Conservation (phyloP, 2,888 invertebrate species). For the Myathropa florea region DNA sequence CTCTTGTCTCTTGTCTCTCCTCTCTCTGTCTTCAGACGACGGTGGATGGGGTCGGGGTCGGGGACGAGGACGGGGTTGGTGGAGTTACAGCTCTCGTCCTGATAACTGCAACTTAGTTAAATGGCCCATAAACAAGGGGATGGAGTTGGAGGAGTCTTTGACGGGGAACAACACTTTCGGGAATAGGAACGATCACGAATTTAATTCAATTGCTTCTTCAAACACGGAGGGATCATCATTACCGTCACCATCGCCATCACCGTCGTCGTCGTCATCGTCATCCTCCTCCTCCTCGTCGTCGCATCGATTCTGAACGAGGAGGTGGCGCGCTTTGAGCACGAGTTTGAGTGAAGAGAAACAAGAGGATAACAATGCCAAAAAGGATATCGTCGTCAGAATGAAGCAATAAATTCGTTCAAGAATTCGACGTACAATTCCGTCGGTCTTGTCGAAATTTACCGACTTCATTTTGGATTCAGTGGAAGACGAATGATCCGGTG, state of each 20-base stretch:
- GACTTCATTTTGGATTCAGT: conserved; percentile 63
- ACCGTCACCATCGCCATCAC: neutral
- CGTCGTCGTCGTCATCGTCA: neutral
- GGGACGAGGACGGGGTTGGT: no score
- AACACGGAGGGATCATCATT: conserved; percentile 35
- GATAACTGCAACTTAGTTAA: conserved; percentile 66
- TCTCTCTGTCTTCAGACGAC: no score
- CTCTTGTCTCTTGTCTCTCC: neutral
- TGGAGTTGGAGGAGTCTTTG: neutral
- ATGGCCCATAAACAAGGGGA: conserved; percentile 66
- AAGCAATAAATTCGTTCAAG: conserved; percentile 63
- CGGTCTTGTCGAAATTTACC: conserved; percentile 38
- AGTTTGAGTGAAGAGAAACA: neutral
- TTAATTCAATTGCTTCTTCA: conserved; percentile 64
- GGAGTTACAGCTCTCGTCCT: conserved; percentile 35
- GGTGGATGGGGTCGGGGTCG: no score
- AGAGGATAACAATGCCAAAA: conserved; percentile 34
- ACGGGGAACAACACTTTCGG: conserved; percentile 27
- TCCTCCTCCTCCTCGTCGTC: neutral
- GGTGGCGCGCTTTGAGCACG: no score
- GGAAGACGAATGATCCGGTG: conserved; percentile 54
- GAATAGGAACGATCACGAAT: conserved; percentile 22
- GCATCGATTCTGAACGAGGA: neutral
- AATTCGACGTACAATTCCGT: conserved; percentile 55
- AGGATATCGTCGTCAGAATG: conserved; percentile 63